Base-by-base conservation (phyloP, 2,888 invertebrate species). In the Carterocephalus palaemon region DNA sequence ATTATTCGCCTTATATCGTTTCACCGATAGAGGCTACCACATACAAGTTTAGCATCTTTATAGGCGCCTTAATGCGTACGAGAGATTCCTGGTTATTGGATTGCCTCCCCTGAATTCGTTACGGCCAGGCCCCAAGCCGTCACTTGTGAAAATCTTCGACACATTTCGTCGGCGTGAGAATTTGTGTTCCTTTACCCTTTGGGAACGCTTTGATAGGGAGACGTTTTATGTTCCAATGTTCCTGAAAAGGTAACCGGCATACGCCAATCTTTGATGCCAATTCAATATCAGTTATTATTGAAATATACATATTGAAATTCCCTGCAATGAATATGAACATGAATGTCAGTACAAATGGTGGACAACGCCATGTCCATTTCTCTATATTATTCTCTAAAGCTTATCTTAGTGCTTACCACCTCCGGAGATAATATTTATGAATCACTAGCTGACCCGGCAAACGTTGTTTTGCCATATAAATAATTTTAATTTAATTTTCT, bases 21-120 rank as follows among this genome's bases (percentile, higher is more conserved):
- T 23, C 29, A 29, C 22, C 16, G 34, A 36, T 34, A 31, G 36
- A 29, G 36, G 28, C 36, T 36, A 23, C 43, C 36, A 12, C 36
- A 36, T 36, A 36, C 43, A 36, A 34, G 43, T 37, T 36, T 36
- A 43, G 43, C 43, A 43, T 43, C 36, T 36, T 43, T 43, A 43
- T 43, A 34, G 43, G 12, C 22, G 17, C 10, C 36, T 43, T 36
- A 36, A 43, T 36, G 36, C 36, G 36, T 36, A 29, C 43, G 43
- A 16, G 23, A 36, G 34, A 29, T 28, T 15, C 45, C 32, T 24
- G 23, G 51, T 47, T 57, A 53, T 53, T 51, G 52, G 49, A 52
- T 55, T 52, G 47, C 48, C 32, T 46, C 38, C 37, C 49, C 48
- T 40, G 48, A 56, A 51, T 53, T 48, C 49, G 40, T 53, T 51